phyloP scores from a whole-genome alignment of 2,113 vertebrate species.

The Anolis sagrei region DNA sequence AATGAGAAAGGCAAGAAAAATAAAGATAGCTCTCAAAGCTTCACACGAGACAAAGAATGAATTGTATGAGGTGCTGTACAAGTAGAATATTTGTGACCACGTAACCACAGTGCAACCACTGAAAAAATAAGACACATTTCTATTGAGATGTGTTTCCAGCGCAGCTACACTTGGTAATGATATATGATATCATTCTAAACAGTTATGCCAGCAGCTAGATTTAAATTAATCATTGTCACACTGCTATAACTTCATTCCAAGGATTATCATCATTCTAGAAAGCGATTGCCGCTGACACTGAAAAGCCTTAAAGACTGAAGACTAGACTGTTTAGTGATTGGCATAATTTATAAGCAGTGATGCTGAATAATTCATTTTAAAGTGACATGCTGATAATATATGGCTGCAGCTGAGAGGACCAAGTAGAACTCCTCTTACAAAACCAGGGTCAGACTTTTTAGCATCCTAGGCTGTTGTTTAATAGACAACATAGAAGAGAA shows the following conservation, averaged over 20 bases:
- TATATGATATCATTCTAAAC: constrained; percentile 64
- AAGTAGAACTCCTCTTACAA: constrained; percentile 42
- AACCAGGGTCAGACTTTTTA: constrained; percentile 53
- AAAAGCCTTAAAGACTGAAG: constrained; percentile 12
- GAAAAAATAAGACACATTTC: constrained; percentile 31
- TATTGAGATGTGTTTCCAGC: constrained; percentile 49
- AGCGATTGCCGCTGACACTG: constrained; percentile 15
- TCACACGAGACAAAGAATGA: neutral
- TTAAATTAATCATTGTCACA: constrained; percentile 57
- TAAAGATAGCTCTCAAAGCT: neutral
- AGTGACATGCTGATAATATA: constrained; percentile 69
- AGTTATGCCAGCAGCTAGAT: constrained; percentile 52
- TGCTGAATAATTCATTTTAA: constrained; percentile 78
- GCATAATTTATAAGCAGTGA: constrained; percentile 72
- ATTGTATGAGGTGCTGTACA: neutral
- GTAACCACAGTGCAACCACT: neutral
- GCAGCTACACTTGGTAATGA: constrained; percentile 60
- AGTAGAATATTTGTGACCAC: neutral
- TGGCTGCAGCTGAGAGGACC: constrained; percentile 46
- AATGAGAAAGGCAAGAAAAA: neutral
- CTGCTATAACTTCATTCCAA: constrained; percentile 55
- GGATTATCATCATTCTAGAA: constrained; percentile 27
- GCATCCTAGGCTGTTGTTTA: constrained; percentile 31
- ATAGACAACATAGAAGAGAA: neutral
- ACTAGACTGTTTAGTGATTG: constrained; percentile 71